A percentile compares a stretch with the other conserved stretches of the same genome.
Evolutionary conservation across 1,140 invertebrate species (phyloP).

Genomic region (Brachionus manjavacas): DNA sequence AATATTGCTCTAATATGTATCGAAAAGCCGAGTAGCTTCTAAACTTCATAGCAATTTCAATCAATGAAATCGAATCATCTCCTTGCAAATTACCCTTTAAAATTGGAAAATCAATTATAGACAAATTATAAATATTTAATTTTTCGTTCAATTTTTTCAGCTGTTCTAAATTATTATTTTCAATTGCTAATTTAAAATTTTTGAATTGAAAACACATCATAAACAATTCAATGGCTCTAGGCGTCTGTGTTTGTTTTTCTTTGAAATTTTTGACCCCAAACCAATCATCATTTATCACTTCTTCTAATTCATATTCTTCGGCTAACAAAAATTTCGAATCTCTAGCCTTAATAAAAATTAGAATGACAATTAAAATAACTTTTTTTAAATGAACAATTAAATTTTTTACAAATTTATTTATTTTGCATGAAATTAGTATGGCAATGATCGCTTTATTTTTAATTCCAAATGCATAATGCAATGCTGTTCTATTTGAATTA

Average conservation of each 20-base stretch:
- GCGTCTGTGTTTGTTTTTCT: background rate
- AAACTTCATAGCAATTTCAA: background rate
- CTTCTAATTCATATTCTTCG: constrained; percentile 13
- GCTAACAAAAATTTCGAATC: constrained; percentile 10
- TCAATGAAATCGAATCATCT: background rate
- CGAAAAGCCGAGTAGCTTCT: constrained; percentile 21
- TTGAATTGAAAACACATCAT: constrained; percentile 37
- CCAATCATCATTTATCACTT: constrained; percentile 5
- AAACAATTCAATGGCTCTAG: background rate
- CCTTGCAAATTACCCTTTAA: background rate
- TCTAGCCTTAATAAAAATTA: background rate
- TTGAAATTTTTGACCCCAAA: background rate
- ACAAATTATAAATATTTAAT: background rate
- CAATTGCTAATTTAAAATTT: background rate
- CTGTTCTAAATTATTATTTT: background rate
- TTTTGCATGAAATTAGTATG: background rate
- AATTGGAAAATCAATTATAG: constrained; percentile 1
- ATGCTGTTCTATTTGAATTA: constrained; percentile 13
- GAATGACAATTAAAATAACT: too few relatives aligned
- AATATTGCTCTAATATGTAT: background rate
- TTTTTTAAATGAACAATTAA: background rate
- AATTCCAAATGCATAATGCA: constrained; percentile 30
- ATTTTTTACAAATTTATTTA: background rate
- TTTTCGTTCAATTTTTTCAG: background rate
- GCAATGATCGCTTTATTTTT: background rate